These are phyloP conservation scores for Plecturocebus donacophilus DNA, from an alignment of 2,113 vertebrate species.

Conservation along the genomic window DNA sequence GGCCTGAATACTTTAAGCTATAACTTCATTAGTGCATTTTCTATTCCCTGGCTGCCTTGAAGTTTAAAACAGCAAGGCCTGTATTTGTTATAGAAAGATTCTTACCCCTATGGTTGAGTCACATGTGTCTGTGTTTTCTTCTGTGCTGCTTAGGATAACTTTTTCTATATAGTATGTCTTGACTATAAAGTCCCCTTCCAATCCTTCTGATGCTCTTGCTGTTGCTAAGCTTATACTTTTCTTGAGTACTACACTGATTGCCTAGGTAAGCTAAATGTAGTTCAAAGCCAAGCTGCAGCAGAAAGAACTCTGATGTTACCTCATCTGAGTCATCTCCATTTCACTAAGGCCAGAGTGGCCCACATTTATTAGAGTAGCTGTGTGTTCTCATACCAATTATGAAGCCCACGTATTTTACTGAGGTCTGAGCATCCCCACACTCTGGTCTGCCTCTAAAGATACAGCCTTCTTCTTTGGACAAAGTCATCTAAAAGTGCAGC, in stretches of 20 bases:
- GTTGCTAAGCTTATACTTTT: not conserved
- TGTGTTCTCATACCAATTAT: not conserved
- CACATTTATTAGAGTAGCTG: not conserved
- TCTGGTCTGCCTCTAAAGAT: not conserved
- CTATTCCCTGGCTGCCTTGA: not conserved
- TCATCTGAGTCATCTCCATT: not conserved
- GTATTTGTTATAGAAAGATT: not conserved
- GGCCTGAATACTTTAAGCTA: not conserved
- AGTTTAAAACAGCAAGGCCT: not conserved
- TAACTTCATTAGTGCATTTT: not conserved
- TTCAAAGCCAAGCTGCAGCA: not conserved
- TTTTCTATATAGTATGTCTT: not conserved
- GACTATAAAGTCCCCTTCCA: not conserved
- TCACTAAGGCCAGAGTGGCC: not conserved
- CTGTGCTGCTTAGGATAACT: not conserved
- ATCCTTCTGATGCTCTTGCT: not conserved
- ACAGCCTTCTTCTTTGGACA: not conserved
- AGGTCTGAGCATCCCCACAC: rapidly evolving
- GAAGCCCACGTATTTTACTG: not conserved
- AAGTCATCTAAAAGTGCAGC: not conserved
- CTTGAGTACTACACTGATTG: not conserved
- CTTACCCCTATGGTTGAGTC: not conserved
- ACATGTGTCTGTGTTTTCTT: not conserved
- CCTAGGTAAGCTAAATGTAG: not conserved
- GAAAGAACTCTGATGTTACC: not conserved